phyloP scores from a whole-genome alignment of 1,140 invertebrate species.

The Apis laboriosa region DNA sequence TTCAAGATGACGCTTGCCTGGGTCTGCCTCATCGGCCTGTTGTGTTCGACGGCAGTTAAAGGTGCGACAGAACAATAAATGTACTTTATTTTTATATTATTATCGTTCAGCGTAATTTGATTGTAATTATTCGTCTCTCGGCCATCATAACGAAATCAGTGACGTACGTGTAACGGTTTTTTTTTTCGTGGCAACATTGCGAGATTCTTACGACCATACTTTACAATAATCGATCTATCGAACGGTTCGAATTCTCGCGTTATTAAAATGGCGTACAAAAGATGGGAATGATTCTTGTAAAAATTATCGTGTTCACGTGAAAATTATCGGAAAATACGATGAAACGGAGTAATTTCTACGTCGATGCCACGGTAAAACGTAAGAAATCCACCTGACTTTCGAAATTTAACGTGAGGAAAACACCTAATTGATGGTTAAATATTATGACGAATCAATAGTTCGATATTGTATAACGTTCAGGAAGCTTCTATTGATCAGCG shows the following conservation, averaged over 20 bases:
- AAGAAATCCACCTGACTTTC: background rate
- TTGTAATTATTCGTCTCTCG: background rate
- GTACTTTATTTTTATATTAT: background rate
- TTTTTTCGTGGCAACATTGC: background rate
- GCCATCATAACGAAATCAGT: too few species aligned
- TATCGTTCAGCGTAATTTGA: background rate
- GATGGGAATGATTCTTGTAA: background rate
- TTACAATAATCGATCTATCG: conserved; percentile 9
- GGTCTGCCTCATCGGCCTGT: conserved; percentile 60
- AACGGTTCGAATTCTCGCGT: background rate
- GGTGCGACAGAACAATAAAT: conserved; percentile 50
- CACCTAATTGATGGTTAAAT: background rate
- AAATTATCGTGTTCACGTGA: background rate
- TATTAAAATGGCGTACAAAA: background rate
- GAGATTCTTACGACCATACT: background rate
- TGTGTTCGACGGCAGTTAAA: conserved; percentile 57
- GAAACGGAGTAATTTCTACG: background rate
- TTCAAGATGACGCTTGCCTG: conserved; percentile 59
- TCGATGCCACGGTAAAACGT: background rate
- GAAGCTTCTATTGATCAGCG: background rate
- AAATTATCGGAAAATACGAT: background rate
- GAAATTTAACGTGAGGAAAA: background rate
- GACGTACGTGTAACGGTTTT: background rate
- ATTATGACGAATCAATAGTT: conserved; percentile 7
- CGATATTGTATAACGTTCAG: background rate